Evolutionary conservation across 2,888 invertebrate species (phyloP), one percentile per base, ranked within the genome.

Genomic region (Euspilapteryx auroguttella): DNA sequence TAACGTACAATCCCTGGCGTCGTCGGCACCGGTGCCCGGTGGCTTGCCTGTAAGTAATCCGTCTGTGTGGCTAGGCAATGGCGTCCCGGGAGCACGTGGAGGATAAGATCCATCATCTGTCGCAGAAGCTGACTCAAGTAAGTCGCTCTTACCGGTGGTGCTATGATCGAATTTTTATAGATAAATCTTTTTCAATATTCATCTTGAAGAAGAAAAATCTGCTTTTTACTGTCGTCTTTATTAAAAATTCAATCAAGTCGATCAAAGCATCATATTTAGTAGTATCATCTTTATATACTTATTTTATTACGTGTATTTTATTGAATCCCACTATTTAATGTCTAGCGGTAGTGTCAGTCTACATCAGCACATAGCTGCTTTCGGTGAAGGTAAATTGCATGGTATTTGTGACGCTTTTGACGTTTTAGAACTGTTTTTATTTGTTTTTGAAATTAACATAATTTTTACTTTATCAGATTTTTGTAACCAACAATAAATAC

Each of bases 81-180:
- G 82, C 81, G 78, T 79, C 81, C 58, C 80, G 83, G 61, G 85
- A 85, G 50, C 79, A 81, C 78, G 81, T 81, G 63, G 84, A 85
- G 75, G 84, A 85, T 79, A 82, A 84, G 81, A 82, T 83, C 62
- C 81, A 82, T 79, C 69, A 79, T 76, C 80, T 85, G 69, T 80
- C 81, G 61, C 83, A 83, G 81, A 83, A 83, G 71, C 76, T 85
- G 58, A 77, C 81, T 65, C 82, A 82, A 79, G 85, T 85, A 85
- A 85, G 85, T 83, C 53, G 47, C 41, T 30, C 34, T 28, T 26
- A 30, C 25, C 28, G 17, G 40, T 37, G 40, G 42, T 51, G 47
- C n/a, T n/a, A n/a, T 56, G 61, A 49, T 55, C 53, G 48, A 25
- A 14, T 12, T 10, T 14, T 24, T 28, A 9, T 10, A 28, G 3